These are phyloP conservation scores for Drosophila histrio DNA, from an alignment of 2,888 invertebrate species.

Conservation along the genomic window DNA sequence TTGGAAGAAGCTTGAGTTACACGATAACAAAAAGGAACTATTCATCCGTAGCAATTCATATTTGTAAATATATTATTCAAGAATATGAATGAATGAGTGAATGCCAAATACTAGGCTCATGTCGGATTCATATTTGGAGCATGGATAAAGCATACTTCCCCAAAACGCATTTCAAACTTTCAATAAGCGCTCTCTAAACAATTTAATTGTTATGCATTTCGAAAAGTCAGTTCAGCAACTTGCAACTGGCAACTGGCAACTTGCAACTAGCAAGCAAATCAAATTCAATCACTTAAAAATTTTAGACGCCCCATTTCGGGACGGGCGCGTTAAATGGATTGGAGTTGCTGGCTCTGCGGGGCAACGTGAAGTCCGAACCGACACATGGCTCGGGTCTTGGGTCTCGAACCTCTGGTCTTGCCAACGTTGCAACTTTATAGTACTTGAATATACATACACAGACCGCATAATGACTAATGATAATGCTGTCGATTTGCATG, in stretches of 20 bases:
- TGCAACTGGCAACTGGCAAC: not conserved
- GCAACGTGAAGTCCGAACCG: constrained; percentile 54
- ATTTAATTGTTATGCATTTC: constrained; percentile 28
- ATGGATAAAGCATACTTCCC: constrained; percentile 13
- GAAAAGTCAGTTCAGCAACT: constrained; percentile 6
- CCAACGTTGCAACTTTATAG: constrained; percentile 13
- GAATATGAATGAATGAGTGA: constrained; percentile 3
- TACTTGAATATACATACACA: constrained; percentile 15
- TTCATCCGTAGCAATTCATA: not conserved
- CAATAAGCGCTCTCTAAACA: constrained; percentile 24
- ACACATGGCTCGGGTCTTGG: not conserved
- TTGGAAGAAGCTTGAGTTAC: not conserved
- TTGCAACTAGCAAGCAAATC: constrained; percentile 21
- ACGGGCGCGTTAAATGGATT: constrained; percentile 37
- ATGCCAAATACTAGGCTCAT: not conserved
- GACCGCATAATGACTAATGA: constrained; percentile 58
- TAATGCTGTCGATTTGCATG: constrained; percentile 57
- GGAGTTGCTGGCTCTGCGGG: constrained; percentile 32
- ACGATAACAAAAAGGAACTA: not conserved
- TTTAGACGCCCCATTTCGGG: constrained; percentile 58
- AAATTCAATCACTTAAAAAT: constrained; percentile 49
- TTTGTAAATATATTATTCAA: not conserved
- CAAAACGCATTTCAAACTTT: constrained; percentile 27
- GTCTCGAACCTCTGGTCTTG: not conserved
- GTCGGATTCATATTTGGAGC: constrained; percentile 3